phyloP scores from a whole-genome alignment of 2,888 invertebrate genomes.

The Bellardia bayeri region DNA sequence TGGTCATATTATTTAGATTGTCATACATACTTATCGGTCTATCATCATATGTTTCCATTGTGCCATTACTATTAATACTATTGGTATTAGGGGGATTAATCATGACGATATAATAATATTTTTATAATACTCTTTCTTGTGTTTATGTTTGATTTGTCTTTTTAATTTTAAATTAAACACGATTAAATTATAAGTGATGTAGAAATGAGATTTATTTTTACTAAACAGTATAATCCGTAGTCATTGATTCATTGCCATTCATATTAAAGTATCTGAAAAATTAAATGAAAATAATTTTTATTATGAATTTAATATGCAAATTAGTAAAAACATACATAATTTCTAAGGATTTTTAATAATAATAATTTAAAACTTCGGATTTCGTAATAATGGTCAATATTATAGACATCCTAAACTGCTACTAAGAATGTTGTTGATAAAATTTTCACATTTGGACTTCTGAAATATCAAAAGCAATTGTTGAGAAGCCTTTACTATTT shows the following conservation, averaged over 20 bases:
- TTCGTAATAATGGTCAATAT: too few species aligned
- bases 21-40: slow-evolving; percentile 84
- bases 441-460: too few species aligned
- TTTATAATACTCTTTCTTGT: slow-evolving; percentile 15
- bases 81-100: slow-evolving; percentile 50
- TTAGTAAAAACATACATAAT: background rate
- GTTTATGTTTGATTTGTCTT: slow-evolving; percentile 17
- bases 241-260: slow-evolving; percentile 25
- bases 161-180: slow-evolving; percentile 20
- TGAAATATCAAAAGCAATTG: too few species aligned
- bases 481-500: too few species aligned
- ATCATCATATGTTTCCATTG: slow-evolving; percentile 79
- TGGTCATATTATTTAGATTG: slow-evolving; percentile 79
- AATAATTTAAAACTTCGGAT: too few species aligned
- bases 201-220: background rate
- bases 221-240: slow-evolving; percentile 2
- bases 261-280: slow-evolving; percentile 47
- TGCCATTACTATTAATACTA: slow-evolving; percentile 44
- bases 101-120: slow-evolving; percentile 41
- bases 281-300: background rate
- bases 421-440: too few species aligned
- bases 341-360: background rate
- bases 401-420: too few species aligned
- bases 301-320: background rate
- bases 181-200: slow-evolving; percentile 17